Conservation (phyloP, 2,888 invertebrate species). For the Parasteatoda lunata region DNA sequence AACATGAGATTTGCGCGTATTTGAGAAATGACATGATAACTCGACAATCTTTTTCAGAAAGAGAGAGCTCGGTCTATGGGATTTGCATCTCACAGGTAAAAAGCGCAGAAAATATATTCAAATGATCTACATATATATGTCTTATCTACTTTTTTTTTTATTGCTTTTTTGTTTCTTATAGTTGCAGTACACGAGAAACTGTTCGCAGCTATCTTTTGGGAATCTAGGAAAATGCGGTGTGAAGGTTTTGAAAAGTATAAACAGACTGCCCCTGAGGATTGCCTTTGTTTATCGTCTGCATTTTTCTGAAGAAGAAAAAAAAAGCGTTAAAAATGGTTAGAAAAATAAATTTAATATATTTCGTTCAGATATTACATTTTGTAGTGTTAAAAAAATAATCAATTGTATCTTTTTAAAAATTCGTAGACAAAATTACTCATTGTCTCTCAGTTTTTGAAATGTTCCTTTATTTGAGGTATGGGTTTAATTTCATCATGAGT, state of each 20-base stretch:
- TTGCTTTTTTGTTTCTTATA: background rate
- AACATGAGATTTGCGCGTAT: slow-evolving; percentile 54
- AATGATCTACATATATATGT: slow-evolving; percentile 38
- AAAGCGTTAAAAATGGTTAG: too few species aligned
- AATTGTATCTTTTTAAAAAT: too few species aligned
- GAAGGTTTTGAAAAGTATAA: background rate
- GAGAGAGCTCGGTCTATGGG: background rate
- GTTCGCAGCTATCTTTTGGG: background rate
- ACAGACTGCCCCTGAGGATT: too few species aligned
- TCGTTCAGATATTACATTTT: too few species aligned
- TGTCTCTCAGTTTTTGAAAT: too few species aligned
- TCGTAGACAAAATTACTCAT: too few species aligned
- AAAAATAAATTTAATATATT: too few species aligned
- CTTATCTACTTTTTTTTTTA: slow-evolving; percentile 4
- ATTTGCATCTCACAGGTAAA: background rate
- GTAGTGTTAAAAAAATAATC: too few species aligned
- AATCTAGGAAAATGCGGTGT: background rate
- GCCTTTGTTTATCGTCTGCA: too few species aligned
- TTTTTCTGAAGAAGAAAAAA: too few species aligned
- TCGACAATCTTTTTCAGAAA: slow-evolving; percentile 33
- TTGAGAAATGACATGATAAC: slow-evolving; percentile 58
- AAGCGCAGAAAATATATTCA: slow-evolving; percentile 2
- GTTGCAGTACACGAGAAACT: background rate
- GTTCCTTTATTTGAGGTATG: too few species aligned
- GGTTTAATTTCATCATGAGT: too few species aligned